phyloP scores from a whole-genome alignment of 1,140 invertebrate genomes.

The Ceratosolen fusciceps region DNA sequence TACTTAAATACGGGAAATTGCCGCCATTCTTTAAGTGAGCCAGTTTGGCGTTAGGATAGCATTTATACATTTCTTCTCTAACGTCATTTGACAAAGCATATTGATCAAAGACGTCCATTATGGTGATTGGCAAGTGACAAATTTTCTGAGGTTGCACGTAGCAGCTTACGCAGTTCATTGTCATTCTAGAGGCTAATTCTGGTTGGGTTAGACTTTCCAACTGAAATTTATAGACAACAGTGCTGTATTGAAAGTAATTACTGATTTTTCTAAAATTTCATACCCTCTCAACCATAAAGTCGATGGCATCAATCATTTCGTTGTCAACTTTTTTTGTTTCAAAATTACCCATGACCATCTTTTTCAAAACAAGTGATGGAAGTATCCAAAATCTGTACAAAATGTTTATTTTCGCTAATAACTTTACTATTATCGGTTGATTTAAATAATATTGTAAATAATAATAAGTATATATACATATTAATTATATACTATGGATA shows the following conservation, averaged over 20 bases:
- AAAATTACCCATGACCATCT: slow-evolving; percentile 93
- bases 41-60: slow-evolving; percentile 89
- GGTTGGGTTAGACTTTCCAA: slow-evolving; percentile 86
- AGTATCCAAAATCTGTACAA: slow-evolving; percentile 88
- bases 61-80: slow-evolving; percentile 88
- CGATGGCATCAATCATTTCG: slow-evolving; percentile 86
- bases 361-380: slow-evolving; percentile 87
- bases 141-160: slow-evolving; percentile 87
- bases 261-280: slow-evolving; percentile 48
- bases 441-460: no score
- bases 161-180: slow-evolving; percentile 86
- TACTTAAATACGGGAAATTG: slow-evolving; percentile 93
- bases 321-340: slow-evolving; percentile 79
- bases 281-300: slow-evolving; percentile 94
- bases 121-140: slow-evolving; percentile 80
- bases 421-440: no score
- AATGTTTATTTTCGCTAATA: no score
- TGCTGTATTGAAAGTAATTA: background rate
- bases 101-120: slow-evolving; percentile 93
- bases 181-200: slow-evolving; percentile 89
- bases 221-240: slow-evolving; percentile 70
- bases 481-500: no score
- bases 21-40: slow-evolving; percentile 91
- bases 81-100: slow-evolving; percentile 84
- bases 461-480: no score